Percentiles rank a stretch among this genome's conserved stretches.
Conservation (phyloP, 1,140 invertebrate genomes). For the Dolichoris vasculosae region DNA sequence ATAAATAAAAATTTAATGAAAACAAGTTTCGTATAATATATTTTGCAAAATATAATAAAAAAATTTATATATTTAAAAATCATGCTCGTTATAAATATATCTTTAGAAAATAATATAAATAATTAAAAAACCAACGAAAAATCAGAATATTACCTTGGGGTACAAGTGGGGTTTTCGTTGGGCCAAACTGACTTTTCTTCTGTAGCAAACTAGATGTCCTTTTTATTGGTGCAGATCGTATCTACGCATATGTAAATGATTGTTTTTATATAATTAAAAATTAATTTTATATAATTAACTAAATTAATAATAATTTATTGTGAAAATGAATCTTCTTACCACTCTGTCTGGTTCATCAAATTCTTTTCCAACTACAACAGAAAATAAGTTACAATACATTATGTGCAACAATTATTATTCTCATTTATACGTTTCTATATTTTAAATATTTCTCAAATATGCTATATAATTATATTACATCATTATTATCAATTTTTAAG, state of each 20-base stretch:
- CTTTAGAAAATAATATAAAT: background rate
- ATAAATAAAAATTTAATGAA: too few species aligned
- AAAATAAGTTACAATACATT: slow-evolving; percentile 4
- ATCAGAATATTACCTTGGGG: slow-evolving; percentile 60
- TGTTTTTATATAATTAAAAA: background rate
- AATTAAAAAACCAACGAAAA: background rate
- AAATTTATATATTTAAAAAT: background rate
- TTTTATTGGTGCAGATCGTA: slow-evolving; percentile 69
- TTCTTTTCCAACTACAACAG: slow-evolving; percentile 69
- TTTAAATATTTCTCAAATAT: background rate
- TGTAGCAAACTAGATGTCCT: slow-evolving; percentile 60
- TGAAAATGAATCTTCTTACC: slow-evolving; percentile 59
- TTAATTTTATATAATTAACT: background rate
- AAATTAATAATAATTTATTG: background rate
- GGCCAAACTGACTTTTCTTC: slow-evolving; percentile 70
- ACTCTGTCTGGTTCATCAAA: slow-evolving; percentile 68
- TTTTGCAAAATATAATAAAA: too few species aligned
- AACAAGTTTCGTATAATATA: too few species aligned
- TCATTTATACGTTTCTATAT: too few species aligned
- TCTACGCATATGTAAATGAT: slow-evolving; percentile 54
- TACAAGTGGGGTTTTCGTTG: slow-evolving; percentile 60
- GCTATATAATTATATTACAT: background rate
- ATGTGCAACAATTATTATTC: background rate
- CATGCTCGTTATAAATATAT: background rate
- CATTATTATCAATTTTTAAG: too few species aligned